Base-by-base conservation (phyloP, 2,888 invertebrate genomes). In the Rhaphigaster nebulosa region DNA sequence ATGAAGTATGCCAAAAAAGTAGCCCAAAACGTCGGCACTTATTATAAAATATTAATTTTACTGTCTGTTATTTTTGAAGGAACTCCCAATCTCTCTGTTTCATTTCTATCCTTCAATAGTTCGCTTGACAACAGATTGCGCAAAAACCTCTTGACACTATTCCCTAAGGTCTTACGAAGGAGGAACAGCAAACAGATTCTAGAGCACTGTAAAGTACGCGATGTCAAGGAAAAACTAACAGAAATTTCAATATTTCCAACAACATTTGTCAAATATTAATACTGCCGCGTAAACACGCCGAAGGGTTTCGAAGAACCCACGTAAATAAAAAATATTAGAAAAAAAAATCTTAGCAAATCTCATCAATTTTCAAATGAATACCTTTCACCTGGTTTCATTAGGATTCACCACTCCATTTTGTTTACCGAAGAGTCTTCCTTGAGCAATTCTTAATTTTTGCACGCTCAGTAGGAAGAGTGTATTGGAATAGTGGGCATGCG, bases 201-300 rank as follows among this genome's bases (percentile, higher is more conserved):
- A 76, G 70, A 76, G 70, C 38, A 76, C 0, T 20, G 70, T 38
- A 76, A 76, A 20, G 20, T 76, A 20, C 20, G 70, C 70, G 20
- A 76, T 76, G 70, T 76, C 70, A 76, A 76, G 70, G 70, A 76
- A 76, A 70, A 38, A 76, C 38, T 38, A 76, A 76, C 34, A 76
- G 20, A 76, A 76, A 76, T 76, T 76, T 76, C 23, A 76, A 76
- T 76, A 76, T 76, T 76, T 76, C 70, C 70, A 76, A 76, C 8
- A 76, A 38, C 70, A 76, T 76, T 76, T 76, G 70, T 38, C 70
- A 76, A 76, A 76, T n/a, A 76, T 34, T 76, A 76, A 76, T 76
- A 38, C 38, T 6, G 18, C 34, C 34, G 70, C 70, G 70, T 76
- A 34, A 70, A 76, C 23, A 38, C 18, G 70, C 34, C 34, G 13